Base-by-base conservation (phyloP, 2,888 invertebrate species). In the Rosalia funebris region DNA sequence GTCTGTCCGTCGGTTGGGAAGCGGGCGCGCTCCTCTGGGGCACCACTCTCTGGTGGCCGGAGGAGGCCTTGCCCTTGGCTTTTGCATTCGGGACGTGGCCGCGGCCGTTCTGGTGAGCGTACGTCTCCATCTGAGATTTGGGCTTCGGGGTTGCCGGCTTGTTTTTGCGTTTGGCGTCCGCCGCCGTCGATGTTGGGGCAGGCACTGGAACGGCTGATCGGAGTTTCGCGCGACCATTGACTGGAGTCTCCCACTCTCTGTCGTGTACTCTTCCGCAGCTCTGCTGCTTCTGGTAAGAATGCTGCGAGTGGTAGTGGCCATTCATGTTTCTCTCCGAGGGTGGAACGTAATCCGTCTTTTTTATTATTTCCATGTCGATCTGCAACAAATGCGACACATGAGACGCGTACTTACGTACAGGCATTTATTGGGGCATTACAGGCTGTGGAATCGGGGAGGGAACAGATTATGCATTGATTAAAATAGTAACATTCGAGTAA, bases 291-390 rank as follows among this genome's bases (percentile, higher is more conserved):
- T 70, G 65, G 59, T 66, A 60, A 31, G 57, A 52, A 19, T 50
- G 63, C 45, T 57, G 64, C 48, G 44, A 50, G 47, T 58, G 62
- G 55, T 58, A 72, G 70, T 76, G 76, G 63, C 76, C 75, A 73
- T 78, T 78, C 77, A 79, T 77, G 72, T 80, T 79, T 62, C 75
- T 68, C 62, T 75, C 76, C 41, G 68, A 66, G 19, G 70, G 72
- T 36, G 65, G 72, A 53, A 81, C 77, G 77, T 84, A 84, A 52
- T 84, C 83, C 45, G 79, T 82, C 45, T 82, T 83, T 56, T 82
- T 83, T 57, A 84, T 83, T 32, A 82, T 79, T 62, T 84, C 83
- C 82, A 84, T 80, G 71, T 85, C 84, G 67, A 84, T 82, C 84
- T 85, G 80, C 2, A 83, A 82, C 60, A 69, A 64, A 66, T 57